Evolutionary conservation across 2,797 vertebrate genomes (phyloP), one percentile per base, ranked within the genome.

Genomic region (Serranus cabrilla): DNA sequence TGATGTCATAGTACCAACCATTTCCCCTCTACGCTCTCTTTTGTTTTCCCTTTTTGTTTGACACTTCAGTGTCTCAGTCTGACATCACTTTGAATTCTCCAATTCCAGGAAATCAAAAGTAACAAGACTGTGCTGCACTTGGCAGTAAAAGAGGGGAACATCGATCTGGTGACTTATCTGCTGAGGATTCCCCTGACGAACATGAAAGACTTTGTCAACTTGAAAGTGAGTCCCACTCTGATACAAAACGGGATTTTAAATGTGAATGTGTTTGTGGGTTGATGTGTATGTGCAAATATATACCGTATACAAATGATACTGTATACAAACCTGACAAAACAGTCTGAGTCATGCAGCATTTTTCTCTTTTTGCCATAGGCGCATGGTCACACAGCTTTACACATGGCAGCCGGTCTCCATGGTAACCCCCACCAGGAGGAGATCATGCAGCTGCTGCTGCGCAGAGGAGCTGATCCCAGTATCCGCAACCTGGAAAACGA

Each of bases 331-430:
- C 14, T 65, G 20, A 50, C 37, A 76, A 25, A 85, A 60, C 9
- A 39, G 45, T 27, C 20, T 23, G 59, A 75, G 20, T 80, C 40
- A 63, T 70, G 54, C 37, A 46, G 34, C 61, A 42, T 31, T 40
- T 18, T 23, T 2, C 27, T 4, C 12, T 54, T 47, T 21, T 52
- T n/a, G 9, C 58, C 4, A 34, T 74, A 98, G 97, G 97, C 97
- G 47, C 97, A 98, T 0, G 97, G 97, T 25, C 96, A 98, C 92
- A 98, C 97, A 0, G 97, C 96, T 12, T 92, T 98, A 73, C 97
- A 98, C 92, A 98, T 98, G 97, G 97, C 97, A 0, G 97, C 97
- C 0, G 97, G 97, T 65, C 94, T 98, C 50, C 96, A 97, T 42
- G 92, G 93, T 7, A 95, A 92, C 75, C 92, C 83, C 0, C 83